Conservation (phyloP, 2,888 invertebrate genomes). For the Crepidodera aurea region DNA sequence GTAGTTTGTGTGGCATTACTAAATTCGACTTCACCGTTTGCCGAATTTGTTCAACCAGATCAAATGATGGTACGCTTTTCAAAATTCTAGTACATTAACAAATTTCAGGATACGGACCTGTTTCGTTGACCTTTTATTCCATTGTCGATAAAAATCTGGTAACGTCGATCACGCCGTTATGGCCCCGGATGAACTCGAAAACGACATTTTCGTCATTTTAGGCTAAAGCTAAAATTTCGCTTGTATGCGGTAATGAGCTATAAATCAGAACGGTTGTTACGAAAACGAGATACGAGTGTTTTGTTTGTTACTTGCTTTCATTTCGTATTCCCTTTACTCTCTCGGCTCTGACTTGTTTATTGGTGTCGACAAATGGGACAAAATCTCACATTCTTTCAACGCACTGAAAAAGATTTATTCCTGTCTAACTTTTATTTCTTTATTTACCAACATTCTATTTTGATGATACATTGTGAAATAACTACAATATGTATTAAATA, state of each 20-base stretch:
- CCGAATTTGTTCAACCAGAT: too few species aligned
- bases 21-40: too few species aligned
- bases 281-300: background rate
- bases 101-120: background rate
- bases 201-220: slow-evolving; percentile 3
- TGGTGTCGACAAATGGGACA: slow-evolving; percentile 1
- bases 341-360: slow-evolving; percentile 5
- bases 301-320: background rate
- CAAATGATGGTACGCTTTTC: too few species aligned
- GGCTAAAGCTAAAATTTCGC: background rate
- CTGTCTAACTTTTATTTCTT: too few species aligned
- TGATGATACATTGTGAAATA: too few species aligned
- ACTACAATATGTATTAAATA: too few species aligned
- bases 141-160: slow-evolving; percentile 7
- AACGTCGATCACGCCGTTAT: background rate
- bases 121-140: background rate
- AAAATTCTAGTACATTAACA: too few species aligned
- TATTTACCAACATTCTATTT: too few species aligned
- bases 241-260: slow-evolving; percentile 11
- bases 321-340: slow-evolving; percentile 1
- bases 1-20: too few species aligned
- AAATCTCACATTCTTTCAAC: background rate
- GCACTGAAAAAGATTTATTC: too few species aligned
- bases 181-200: slow-evolving; percentile 3
- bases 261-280: slow-evolving; percentile 12